Percentiles rank a stretch among this genome's conserved stretches.
These are phyloP conservation scores for Epinephelus malabaricus DNA, from an alignment of 2,797 vertebrate species.

Conservation along the genomic window DNA sequence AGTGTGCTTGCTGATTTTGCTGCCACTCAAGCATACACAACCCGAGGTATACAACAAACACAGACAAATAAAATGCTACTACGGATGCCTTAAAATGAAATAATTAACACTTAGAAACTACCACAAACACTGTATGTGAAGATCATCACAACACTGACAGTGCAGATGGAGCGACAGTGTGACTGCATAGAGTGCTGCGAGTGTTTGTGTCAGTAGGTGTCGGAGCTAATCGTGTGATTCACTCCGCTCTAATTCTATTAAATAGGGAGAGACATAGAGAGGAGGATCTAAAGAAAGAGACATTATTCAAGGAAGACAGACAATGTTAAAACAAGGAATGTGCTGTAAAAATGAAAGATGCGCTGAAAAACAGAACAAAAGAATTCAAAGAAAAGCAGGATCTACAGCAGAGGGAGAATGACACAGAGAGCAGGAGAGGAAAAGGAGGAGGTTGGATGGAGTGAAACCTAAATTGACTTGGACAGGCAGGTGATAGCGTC, in stretches of 20 bases:
- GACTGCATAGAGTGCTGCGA: slow-evolving; percentile 21
- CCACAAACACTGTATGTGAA: not conserved
- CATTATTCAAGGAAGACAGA: slow-evolving; percentile 19
- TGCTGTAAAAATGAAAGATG: not conserved
- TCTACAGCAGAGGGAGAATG: not conserved
- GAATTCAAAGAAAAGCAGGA: not conserved
- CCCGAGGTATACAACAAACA: not conserved
- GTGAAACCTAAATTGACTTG: slow-evolving; percentile 20
- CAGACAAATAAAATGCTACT: not conserved
- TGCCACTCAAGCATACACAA: slow-evolving; percentile 1
- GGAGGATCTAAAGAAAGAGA: slow-evolving; percentile 33
- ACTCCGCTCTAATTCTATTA: slow-evolving; percentile 77
- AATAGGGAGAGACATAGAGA: slow-evolving; percentile 18
- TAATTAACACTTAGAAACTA: not conserved
- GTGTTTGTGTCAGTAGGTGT: slow-evolving; percentile 45
- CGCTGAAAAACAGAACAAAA: not conserved
- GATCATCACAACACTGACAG: not conserved
- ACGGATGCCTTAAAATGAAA: not conserved
- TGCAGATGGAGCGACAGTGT: slow-evolving; percentile 25
- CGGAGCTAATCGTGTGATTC: slow-evolving; percentile 75
- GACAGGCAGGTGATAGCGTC: slow-evolving; percentile 23
- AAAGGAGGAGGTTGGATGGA: slow-evolving; percentile 21
- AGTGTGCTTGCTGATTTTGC: slow-evolving; percentile 5
- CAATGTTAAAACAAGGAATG: not conserved
- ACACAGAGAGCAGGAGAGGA: not conserved